These are phyloP conservation scores for Zootoca vivipara DNA, from an alignment of 2,113 vertebrate species.

Conservation along the genomic window DNA sequence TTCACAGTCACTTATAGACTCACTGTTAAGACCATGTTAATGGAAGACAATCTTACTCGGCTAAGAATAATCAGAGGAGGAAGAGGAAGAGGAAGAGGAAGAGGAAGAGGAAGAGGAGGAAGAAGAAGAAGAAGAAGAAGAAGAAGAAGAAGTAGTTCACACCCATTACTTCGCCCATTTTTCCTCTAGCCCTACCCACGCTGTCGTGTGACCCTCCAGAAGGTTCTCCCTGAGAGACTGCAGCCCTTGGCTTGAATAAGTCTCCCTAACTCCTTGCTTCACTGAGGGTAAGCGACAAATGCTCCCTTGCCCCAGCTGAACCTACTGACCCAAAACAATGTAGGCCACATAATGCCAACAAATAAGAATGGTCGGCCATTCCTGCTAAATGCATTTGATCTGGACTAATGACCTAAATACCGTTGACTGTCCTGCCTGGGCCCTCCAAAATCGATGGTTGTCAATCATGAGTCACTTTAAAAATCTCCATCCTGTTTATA, in stretches of 20 bases:
- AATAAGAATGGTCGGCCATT: background rate
- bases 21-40: too few species aligned
- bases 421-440: constrained; percentile 17
- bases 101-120: too few species aligned
- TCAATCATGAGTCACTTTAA: background rate
- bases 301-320: background rate
- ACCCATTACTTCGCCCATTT: background rate
- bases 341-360: fast-evolving
- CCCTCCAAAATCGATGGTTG: constrained; percentile 8
- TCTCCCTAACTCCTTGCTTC: too few species aligned
- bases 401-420: constrained; percentile 36
- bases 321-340: fast-evolving
- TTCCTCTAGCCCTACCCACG: background rate
- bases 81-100: too few species aligned
- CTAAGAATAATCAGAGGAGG: too few species aligned
- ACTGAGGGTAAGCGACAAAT: background rate
- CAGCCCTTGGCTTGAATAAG: too few species aligned
- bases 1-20: too few species aligned
- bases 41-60: too few species aligned
- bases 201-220: background rate
- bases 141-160: too few species aligned
- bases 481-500: background rate
- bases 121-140: too few species aligned
- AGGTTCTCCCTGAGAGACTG: too few species aligned
- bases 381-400: background rate